Evolutionary conservation across 2,113 vertebrate genomes (phyloP).

Genomic region (Piprites chloris): DNA sequence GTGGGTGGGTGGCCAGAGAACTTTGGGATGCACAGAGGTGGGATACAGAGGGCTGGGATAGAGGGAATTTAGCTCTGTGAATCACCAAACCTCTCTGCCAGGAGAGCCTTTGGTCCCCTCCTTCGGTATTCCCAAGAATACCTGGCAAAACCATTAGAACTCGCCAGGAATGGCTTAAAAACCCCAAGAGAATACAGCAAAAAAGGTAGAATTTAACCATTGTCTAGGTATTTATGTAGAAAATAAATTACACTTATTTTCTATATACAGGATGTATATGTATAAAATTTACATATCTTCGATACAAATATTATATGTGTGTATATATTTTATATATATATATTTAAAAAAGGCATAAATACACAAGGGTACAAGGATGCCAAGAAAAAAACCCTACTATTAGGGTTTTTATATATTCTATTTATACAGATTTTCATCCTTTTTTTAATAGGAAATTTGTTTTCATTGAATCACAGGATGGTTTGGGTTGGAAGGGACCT

Average conservation of each 20-base stretch:
- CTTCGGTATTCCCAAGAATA: background rate
- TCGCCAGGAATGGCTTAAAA: background rate
- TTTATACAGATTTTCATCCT: background rate
- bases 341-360: background rate
- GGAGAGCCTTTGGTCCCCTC: background rate
- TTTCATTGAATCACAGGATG: background rate
- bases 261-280: background rate
- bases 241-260: background rate
- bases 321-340: background rate
- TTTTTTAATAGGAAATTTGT: background rate
- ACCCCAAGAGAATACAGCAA: fast-evolving
- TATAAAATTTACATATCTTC: background rate
- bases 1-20: background rate
- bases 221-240: background rate
- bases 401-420: too few relatives aligned
- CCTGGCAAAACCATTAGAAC: background rate
- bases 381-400: background rate
- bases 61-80: background rate
- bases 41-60: background rate
- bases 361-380: background rate
- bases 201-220: background rate
- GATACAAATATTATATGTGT: background rate
- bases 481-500: background rate
- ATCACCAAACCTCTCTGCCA: background rate
- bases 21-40: background rate